Base-by-base conservation (phyloP, 2,113 vertebrate species). In the Xenus cinereus region DNA sequence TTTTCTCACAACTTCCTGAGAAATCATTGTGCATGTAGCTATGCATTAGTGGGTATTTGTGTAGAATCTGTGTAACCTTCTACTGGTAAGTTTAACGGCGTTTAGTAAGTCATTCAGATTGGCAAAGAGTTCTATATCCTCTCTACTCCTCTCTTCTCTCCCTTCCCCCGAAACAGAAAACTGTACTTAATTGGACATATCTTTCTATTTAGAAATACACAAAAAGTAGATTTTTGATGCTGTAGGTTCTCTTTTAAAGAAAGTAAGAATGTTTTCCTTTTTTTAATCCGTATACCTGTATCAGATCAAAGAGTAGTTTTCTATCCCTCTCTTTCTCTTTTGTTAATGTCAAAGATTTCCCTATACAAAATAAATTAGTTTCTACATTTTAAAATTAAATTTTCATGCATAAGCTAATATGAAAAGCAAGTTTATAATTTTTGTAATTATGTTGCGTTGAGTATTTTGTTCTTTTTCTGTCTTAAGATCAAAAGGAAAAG, bases 401-500 rank as follows among this genome's bases (percentile, higher is more conserved):
- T 39, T 43, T 60, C 20, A 54, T 66, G 14, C 20, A 15, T 26
- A 78, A 28, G 28, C 57, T 76, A 57, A 59, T n/a, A 32, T 33
- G 10, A 64, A 83, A 84, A 51, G 8, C 11, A 71, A 24, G 15
- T 45, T 59, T 28, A 39, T 68, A 41, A 20, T 46, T 59, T 64
- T 39, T 73, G 22, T 33, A 37, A 32, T 53, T 85, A 45, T 15
- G 4, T 71, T 81, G 10, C 37, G 57, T 76, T 57, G 15, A 78
- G 21, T 48, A 27, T 67, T 30, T 28, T 83, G 54, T 74, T 77
- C 76, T 87, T 88, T 87, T 81, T 91, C 87, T 93, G 51, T 96
- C 86, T 93, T 27, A 94, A 99, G 98, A 98, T 89, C 98, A 98
- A 98, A 98, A 98, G 95, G 98, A 99, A 97, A 99, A 98, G 97